A percentile compares a stretch with the other conserved stretches of the same genome.
phyloP scores from a whole-genome alignment of 2,113 vertebrate species.

The Spizaetus ornatus region DNA sequence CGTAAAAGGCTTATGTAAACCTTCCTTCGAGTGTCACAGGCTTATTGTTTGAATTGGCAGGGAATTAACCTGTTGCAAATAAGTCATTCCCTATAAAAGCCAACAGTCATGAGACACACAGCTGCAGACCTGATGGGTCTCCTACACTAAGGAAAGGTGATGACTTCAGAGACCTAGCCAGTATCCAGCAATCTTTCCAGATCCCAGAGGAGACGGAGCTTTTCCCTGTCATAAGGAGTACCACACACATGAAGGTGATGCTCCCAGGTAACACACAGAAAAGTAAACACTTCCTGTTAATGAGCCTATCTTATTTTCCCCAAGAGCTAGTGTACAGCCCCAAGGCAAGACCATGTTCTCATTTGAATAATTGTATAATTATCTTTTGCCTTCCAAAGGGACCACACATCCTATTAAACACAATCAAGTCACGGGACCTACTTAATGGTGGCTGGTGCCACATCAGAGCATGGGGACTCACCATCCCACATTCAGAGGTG shows the following conservation, averaged over 20 bases:
- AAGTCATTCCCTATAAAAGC: not conserved
- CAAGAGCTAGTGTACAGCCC: not conserved
- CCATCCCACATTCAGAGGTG: not conserved
- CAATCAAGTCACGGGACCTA: not conserved
- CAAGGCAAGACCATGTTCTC: not conserved
- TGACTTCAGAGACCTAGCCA: not conserved
- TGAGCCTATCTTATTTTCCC: not conserved
- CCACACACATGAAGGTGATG: not conserved
- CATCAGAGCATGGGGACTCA: not conserved
- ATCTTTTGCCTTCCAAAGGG: not conserved
- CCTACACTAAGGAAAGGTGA: not conserved
- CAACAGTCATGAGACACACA: not conserved
- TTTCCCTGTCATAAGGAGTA: not conserved
- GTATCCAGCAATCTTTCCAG: not conserved
- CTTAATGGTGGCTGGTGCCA: not conserved
- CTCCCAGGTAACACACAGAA: not conserved
- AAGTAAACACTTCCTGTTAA: not conserved
- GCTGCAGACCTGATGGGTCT: not conserved
- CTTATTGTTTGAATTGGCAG: not conserved
- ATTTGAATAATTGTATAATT: not conserved
- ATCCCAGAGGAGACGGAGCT: not conserved
- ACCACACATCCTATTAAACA: not conserved
- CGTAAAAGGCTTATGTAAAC: slow-evolving; percentile 1
- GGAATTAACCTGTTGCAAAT: slow-evolving; percentile 8
- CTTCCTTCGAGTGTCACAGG: not conserved